Conservation (phyloP, 2,888 invertebrate genomes). For the Lobophora halterata region DNA sequence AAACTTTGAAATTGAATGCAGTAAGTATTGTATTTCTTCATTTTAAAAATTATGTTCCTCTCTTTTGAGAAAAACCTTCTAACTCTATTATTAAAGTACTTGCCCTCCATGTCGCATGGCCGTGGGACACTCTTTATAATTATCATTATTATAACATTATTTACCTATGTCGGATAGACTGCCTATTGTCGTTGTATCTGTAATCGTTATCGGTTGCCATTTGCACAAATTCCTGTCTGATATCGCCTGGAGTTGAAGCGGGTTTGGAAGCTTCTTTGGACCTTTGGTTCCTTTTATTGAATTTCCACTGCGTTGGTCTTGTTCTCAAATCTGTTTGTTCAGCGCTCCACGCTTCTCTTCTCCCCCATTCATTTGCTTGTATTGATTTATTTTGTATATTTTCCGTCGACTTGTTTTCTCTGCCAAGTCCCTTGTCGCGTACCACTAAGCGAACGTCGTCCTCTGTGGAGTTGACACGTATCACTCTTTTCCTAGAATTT, state of each 20-base stretch:
- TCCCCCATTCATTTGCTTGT: conserved; percentile 88
- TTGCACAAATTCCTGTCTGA: conserved; percentile 72
- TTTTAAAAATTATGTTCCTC: too few relatives aligned
- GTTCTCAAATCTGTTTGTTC: conserved; percentile 85
- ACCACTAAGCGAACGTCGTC: conserved; percentile 88
- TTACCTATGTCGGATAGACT: conserved; percentile 68
- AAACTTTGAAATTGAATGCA: too few relatives aligned
- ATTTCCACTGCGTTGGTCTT: conserved; percentile 87
- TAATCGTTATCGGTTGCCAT: conserved; percentile 73
- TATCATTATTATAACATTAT: conserved; percentile 5
- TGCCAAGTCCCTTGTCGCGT: conserved; percentile 85
- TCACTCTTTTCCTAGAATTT: conserved; percentile 87
- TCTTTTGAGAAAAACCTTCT: too few relatives aligned
- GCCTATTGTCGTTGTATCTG: conserved; percentile 67
- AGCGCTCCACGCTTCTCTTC: conserved; percentile 93
- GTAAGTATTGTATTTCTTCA: too few relatives aligned
- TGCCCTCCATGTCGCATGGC: too few relatives aligned
- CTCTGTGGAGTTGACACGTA: conserved; percentile 87
- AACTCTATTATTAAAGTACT: too few relatives aligned
- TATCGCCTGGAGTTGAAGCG: conserved; percentile 69
- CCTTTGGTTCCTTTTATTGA: conserved; percentile 83
- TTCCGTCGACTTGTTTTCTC: conserved; percentile 89
- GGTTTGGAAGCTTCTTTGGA: conserved; percentile 76
- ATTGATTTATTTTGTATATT: conserved; percentile 86
- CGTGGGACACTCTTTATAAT: too few relatives aligned